A percentile compares a stretch with the other conserved stretches of the same genome.
Conservation (phyloP, 2,888 invertebrate species). For the Torymus texanus region DNA sequence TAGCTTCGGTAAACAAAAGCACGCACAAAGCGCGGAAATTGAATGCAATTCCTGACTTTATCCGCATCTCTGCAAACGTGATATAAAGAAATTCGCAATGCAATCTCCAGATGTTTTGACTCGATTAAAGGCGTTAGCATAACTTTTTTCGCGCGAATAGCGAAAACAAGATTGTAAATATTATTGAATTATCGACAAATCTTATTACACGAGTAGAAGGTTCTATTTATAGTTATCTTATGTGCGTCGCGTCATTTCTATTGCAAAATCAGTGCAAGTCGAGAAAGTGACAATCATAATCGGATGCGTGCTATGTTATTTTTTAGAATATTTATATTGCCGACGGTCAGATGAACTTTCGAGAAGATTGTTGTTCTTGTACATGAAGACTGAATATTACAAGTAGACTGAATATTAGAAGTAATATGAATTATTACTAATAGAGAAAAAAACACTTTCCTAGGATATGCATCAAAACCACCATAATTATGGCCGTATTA, state of each 20-base stretch:
- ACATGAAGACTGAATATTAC: no score
- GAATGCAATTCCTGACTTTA: slow-evolving; percentile 13
- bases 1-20: slow-evolving; percentile 16
- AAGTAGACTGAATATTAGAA: no score
- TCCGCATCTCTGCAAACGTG: no score
- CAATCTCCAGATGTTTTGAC: slow-evolving; percentile 17
- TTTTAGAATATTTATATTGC: no score
- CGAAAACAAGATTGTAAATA: slow-evolving; percentile 33
- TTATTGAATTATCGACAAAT: slow-evolving; percentile 16
- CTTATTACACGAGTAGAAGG: not conserved
- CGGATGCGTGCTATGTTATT: no score
- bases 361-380: no score
- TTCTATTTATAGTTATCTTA: not conserved
- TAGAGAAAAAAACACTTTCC: no score
- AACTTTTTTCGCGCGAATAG: not conserved
- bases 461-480: no score
- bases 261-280: not conserved
- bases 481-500: no score
- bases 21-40: slow-evolving; percentile 39
- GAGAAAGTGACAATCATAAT: no score
- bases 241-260: not conserved
- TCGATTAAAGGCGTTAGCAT: not conserved
- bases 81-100: not conserved
- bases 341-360: no score
- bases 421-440: no score